phyloP scores from a whole-genome alignment of 2,888 invertebrate genomes.

The Phalangium opilio region DNA sequence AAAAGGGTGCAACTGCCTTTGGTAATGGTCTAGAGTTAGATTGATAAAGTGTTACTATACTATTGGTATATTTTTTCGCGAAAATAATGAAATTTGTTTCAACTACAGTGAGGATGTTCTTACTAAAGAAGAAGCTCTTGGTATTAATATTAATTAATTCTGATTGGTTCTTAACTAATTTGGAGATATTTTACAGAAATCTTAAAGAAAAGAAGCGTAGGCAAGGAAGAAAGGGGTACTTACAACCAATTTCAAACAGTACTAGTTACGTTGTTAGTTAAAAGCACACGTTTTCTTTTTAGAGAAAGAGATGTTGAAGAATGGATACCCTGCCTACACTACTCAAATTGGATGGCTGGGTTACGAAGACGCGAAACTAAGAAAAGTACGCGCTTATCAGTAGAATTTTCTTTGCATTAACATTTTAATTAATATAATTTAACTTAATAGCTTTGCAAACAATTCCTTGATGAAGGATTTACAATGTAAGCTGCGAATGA shows the following conservation, averaged over 20 bases:
- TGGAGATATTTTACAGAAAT: slow-evolving; percentile 32
- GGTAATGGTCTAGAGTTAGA: no score
- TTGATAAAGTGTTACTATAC: no score
- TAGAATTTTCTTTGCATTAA: no score
- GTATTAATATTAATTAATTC: background rate
- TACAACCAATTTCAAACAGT: no score
- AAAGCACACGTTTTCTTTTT: no score
- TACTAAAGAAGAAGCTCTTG: slow-evolving; percentile 62
- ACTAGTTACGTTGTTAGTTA: no score
- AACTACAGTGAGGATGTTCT: slow-evolving; percentile 56
- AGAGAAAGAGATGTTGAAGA: slow-evolving; percentile 43
- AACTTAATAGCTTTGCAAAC: slow-evolving; percentile 42
- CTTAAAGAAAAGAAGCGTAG: slow-evolving; percentile 39
- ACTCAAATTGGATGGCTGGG: slow-evolving; percentile 59
- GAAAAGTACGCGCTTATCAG: slow-evolving; percentile 29
- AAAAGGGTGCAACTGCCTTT: no score
- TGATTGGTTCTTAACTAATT: background rate
- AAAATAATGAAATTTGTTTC: background rate
- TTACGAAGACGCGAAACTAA: slow-evolving; percentile 59
- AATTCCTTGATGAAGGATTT: slow-evolving; percentile 58
- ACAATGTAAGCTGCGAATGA: slow-evolving; percentile 35
- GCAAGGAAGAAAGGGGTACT: slow-evolving; percentile 39
- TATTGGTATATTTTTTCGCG: no score
- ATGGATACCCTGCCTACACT: slow-evolving; percentile 73
- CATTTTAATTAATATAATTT: no score